Evolutionary conservation across 2,888 invertebrate genomes (phyloP).

Genomic region (Pollenia griseotomentosa): DNA sequence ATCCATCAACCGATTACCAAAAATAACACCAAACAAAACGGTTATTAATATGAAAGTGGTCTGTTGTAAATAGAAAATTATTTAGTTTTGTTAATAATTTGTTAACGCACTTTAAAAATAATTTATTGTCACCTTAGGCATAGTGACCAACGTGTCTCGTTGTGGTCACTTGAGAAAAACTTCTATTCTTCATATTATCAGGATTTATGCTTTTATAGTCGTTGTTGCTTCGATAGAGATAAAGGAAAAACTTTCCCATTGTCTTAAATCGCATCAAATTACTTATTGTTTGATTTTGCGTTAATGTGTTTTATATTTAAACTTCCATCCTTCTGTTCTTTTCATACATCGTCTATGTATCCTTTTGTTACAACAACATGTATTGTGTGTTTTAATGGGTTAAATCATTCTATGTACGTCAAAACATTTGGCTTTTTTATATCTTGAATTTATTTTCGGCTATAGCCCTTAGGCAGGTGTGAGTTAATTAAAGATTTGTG

Average conservation of each 20-base stretch:
- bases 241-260: constrained; percentile 32
- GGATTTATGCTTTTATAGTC: constrained; percentile 64
- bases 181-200: neutral
- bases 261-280: constrained; percentile 59
- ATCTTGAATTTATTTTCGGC: constrained; percentile 45
- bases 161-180: constrained; percentile 37
- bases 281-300: constrained; percentile 46
- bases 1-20: constrained; percentile 74
- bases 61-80: constrained; percentile 43
- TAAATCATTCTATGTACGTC: constrained; percentile 40
- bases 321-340: constrained; percentile 18
- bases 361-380: constrained; percentile 22
- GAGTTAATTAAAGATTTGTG: neutral
- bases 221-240: neutral
- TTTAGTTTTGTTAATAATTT: constrained; percentile 33
- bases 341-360: constrained; percentile 15
- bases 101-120: neutral
- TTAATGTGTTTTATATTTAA: constrained; percentile 34
- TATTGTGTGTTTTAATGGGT: constrained; percentile 47
- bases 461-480: neutral
- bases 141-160: constrained; percentile 53
- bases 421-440: constrained; percentile 21
- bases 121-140: constrained; percentile 71
- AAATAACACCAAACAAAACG: constrained; percentile 72
- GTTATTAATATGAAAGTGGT: constrained; percentile 70